Percentiles rank a stretch among this genome's conserved stretches.
phyloP scores from a whole-genome alignment of 2,797 vertebrate genomes.

The Molossus molossus region DNA sequence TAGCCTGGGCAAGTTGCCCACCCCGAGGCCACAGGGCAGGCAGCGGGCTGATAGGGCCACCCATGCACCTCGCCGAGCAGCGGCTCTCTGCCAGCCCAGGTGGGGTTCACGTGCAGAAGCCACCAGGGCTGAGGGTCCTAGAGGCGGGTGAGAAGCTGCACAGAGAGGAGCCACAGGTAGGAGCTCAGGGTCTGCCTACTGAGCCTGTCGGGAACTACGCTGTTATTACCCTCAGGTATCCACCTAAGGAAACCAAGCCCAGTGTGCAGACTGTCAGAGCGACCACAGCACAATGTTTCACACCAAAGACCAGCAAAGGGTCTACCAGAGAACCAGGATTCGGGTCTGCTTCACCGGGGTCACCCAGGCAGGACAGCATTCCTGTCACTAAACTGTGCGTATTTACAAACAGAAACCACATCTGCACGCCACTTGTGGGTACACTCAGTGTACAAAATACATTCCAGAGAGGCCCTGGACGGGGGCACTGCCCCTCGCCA shows the following conservation, averaged over 20 bases:
- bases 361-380: neutral
- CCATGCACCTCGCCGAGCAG: too few species aligned
- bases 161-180: neutral
- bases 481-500: rapidly evolving
- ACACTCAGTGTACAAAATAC: neutral
- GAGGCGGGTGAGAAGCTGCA: too few species aligned
- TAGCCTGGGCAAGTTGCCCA: neutral
- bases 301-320: rapidly evolving
- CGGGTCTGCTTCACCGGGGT: neutral
- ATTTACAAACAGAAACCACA: neutral
- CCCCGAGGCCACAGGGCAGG: neutral
- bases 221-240: rapidly evolving
- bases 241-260: neutral
- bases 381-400: rapidly evolving
- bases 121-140: neutral
- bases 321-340: neutral
- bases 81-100: rapidly evolving
- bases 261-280: neutral
- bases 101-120: neutral
- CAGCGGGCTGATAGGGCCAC: neutral
- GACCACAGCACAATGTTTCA: neutral
- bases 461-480: neutral
- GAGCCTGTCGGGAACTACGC: neutral
- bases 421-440: neutral
- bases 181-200: neutral